Evolutionary conservation across 1,140 invertebrate genomes (phyloP).

Genomic region (Sarcophaga peregrina): DNA sequence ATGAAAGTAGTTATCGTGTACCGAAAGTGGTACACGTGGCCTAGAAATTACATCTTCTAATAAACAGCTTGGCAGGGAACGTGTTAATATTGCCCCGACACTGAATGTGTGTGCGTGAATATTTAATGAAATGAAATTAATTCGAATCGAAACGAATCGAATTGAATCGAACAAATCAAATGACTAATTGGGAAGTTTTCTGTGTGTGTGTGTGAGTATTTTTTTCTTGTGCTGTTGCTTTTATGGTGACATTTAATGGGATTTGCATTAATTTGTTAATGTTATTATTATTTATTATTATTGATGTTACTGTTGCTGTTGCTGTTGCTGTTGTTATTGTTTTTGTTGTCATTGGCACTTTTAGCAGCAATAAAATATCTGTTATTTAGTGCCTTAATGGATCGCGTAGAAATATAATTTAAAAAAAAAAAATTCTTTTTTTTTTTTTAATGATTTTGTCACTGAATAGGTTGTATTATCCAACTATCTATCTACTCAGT

Average conservation of each 20-base stretch:
- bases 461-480: no score
- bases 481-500: not conserved
- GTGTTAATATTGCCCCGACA: no score
- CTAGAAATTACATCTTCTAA: no score
- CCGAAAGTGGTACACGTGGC: no score
- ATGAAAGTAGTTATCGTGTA: no score
- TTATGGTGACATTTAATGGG: slow-evolving; percentile 32
- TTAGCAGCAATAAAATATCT: slow-evolving; percentile 19
- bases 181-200: slow-evolving; percentile 38
- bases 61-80: no score
- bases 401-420: not conserved
- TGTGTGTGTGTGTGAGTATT: no score
- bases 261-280: slow-evolving; percentile 36
- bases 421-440: not conserved
- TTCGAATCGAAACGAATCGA: no score
- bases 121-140: not conserved
- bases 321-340: no score
- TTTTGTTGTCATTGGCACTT: not conserved
- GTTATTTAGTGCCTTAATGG: slow-evolving; percentile 32
- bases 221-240: not conserved
- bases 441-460: not conserved
- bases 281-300: not conserved
- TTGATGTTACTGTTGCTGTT: not conserved
- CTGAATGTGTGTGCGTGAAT: no score
- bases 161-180: no score